phyloP scores from a whole-genome alignment of 2,888 invertebrate species.

The Theodoxus fluviatilis region DNA sequence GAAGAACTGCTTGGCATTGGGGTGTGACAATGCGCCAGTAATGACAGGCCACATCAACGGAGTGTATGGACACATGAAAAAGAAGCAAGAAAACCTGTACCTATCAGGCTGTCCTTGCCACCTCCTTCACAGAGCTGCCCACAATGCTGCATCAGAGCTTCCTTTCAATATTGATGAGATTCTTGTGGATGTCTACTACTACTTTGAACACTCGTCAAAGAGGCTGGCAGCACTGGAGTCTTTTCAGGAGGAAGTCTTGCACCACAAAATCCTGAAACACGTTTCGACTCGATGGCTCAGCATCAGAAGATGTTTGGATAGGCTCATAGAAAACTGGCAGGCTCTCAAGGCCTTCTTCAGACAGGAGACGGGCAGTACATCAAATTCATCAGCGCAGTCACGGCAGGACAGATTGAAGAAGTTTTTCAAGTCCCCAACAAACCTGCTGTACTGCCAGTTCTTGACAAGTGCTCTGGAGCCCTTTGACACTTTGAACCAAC shows the following conservation, averaged over 20 bases:
- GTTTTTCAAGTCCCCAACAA: not conserved
- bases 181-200: not conserved
- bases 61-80: conserved; percentile 4
- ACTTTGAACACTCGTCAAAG: not conserved
- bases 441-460: conserved; percentile 10
- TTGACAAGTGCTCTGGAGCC: no score
- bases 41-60: conserved; percentile 11
- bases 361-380: not conserved
- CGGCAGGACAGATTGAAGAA: not conserved
- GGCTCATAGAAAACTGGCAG: conserved; percentile 2
- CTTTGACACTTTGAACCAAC: no score
- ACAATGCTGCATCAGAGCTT: not conserved
- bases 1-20: conserved; percentile 4
- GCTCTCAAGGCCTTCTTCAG: not conserved
- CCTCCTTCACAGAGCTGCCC: not conserved
- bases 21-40: conserved; percentile 11
- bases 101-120: not conserved
- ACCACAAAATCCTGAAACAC: not conserved
- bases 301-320: not conserved
- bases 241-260: not conserved
- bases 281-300: conserved; percentile 2
- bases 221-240: not conserved
- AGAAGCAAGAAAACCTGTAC: not conserved
- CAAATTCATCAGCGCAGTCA: not conserved
- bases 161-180: not conserved